Conservation (phyloP, 2,888 invertebrate genomes). For the Acheta domesticus region DNA sequence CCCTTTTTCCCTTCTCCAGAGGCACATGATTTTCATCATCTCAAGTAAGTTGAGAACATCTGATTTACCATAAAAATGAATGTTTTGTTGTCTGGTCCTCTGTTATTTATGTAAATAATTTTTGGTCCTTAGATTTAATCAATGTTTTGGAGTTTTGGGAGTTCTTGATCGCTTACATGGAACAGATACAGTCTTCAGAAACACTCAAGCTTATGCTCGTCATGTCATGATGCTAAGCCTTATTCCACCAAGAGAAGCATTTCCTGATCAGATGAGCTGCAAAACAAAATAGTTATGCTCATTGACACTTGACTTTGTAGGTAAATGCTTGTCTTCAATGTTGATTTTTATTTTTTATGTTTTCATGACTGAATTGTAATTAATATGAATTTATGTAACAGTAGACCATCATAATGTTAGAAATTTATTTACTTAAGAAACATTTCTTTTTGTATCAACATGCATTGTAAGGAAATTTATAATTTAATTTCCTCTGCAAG, state of each 20-base stretch:
- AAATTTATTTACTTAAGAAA: no score
- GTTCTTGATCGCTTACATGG: slow-evolving; percentile 79
- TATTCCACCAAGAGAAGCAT: slow-evolving; percentile 63
- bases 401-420: no score
- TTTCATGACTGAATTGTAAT: no score
- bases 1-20: slow-evolving; percentile 83
- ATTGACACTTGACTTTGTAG: not conserved
- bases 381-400: no score
- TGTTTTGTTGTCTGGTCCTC: no score
- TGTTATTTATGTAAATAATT: not conserved
- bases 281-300: slow-evolving; percentile 38
- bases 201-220: slow-evolving; percentile 65
- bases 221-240: slow-evolving; percentile 70
- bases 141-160: slow-evolving; percentile 79
- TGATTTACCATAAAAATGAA: not conserved
- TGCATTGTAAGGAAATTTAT: no score
- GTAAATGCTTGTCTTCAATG: not conserved
- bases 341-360: no score
- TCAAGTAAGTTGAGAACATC: slow-evolving; percentile 58
- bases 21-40: slow-evolving; percentile 83
- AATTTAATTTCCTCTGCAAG: no score
- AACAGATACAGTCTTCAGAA: slow-evolving; percentile 72
- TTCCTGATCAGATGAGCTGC: slow-evolving; percentile 56
- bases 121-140: slow-evolving; percentile 64
- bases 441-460: no score